phyloP scores from a whole-genome alignment of 2,888 invertebrate species.

The Exocentrus adspersus region DNA sequence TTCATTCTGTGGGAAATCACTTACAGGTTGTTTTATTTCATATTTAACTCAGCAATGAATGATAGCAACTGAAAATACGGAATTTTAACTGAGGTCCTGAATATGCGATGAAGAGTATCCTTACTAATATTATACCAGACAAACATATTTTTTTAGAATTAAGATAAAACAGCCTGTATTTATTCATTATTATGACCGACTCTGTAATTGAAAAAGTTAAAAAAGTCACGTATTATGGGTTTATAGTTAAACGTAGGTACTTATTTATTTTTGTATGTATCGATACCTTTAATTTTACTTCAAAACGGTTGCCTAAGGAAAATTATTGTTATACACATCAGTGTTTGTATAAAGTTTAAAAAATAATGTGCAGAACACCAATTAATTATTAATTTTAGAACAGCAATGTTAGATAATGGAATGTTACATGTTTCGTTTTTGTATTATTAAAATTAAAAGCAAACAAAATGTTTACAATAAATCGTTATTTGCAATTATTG shows the following conservation, averaged over 20 bases:
- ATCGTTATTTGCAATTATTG: slow-evolving; percentile 47
- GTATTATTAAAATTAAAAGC: slow-evolving; percentile 51
- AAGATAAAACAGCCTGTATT: slow-evolving; percentile 20
- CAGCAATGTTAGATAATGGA: slow-evolving; percentile 60
- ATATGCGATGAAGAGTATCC: no score
- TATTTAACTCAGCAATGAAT: no score
- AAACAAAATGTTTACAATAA: slow-evolving; percentile 54
- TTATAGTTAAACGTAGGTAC: slow-evolving; percentile 18
- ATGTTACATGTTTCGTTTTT: slow-evolving; percentile 59
- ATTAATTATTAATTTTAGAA: slow-evolving; percentile 58
- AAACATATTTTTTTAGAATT: no score
- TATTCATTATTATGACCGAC: no score
- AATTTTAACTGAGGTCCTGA: no score
- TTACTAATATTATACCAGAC: no score
- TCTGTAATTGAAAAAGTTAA: neutral
- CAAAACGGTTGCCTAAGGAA: slow-evolving; percentile 35
- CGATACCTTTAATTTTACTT: slow-evolving; percentile 15
- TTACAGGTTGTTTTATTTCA: slow-evolving; percentile 14
- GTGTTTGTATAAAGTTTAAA: slow-evolving; percentile 55
- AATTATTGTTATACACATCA: slow-evolving; percentile 48
- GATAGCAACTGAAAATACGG: no score
- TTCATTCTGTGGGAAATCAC: slow-evolving; percentile 21
- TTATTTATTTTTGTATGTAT: slow-evolving; percentile 24
- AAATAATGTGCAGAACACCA: slow-evolving; percentile 65
- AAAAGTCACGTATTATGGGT: slow-evolving; percentile 1